These are phyloP conservation scores for Philhelius pedissequus DNA, from an alignment of 2,888 invertebrate species.

Conservation along the genomic window DNA sequence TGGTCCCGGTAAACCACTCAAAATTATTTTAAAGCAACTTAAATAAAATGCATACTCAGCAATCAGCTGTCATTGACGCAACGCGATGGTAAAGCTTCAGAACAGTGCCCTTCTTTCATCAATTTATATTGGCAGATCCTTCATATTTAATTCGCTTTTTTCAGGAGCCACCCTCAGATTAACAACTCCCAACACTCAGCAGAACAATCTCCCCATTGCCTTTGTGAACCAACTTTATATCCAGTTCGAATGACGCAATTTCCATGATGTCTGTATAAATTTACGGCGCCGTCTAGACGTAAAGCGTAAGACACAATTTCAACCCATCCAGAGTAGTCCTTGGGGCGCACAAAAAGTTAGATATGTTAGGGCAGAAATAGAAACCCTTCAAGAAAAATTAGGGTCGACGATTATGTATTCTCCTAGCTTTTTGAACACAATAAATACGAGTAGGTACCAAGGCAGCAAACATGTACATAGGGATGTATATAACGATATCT, in stretches of 20 bases:
- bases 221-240: constrained; percentile 20
- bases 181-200: not conserved
- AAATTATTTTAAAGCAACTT: constrained; percentile 60
- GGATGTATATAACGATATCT: no score
- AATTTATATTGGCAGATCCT: not conserved
- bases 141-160: constrained; percentile 7
- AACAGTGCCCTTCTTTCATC: not conserved
- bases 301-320: constrained; percentile 32
- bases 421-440: not conserved
- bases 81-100: constrained; percentile 10
- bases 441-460: no score
- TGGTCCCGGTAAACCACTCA: constrained; percentile 18
- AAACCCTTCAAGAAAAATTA: constrained; percentile 27
- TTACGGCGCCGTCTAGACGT: constrained; percentile 62
- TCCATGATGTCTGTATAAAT: constrained; percentile 47
- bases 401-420: constrained; percentile 47
- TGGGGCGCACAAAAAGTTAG: constrained; percentile 9
- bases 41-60: constrained; percentile 65
- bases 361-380: not conserved
- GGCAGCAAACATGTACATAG: no score
- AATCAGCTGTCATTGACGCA: constrained; percentile 57
- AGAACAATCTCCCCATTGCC: not conserved
- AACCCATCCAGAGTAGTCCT: not conserved
- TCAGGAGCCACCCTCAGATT: not conserved
- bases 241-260: constrained; percentile 46